Base-by-base conservation (phyloP, 1,140 invertebrate species). In the Hylyphantes graminicola region DNA sequence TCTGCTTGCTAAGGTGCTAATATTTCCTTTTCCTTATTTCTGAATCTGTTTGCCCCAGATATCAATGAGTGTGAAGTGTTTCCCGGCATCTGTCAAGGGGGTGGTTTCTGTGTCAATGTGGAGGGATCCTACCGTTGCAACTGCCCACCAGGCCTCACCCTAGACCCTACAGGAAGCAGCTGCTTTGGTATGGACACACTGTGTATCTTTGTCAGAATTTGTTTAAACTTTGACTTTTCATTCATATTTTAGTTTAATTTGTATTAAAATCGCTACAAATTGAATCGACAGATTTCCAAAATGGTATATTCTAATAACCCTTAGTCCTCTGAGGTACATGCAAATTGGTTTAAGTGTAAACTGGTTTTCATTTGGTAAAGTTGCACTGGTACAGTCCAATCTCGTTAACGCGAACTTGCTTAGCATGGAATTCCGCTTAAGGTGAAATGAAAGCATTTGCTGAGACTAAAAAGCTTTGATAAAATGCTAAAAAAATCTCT, bases 81-180 rank as follows among this genome's bases (percentile, higher is more conserved):
- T 87, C 88, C 73, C 59, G 89, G 88, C 88, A 54, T 85, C 92
- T 19, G 88, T 86, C 80, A 90, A 89, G 87, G 88, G 90, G 4
- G 88, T 88, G 94, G 94, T 12, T 89, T 59, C 10, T 93, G 93
- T 88, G 89, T 91, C 79, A 93, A 93, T 85, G 92, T 90, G 0
- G 87, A 88, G 13, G 93, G 93, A 8, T 94, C 94, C 0, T 96
- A 93, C 88, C 91, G 90, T 81, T 96, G 95, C 88, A 91, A 92
- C 57, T 96, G 95, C 88, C 90, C 93, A 12, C 88, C 91, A 2
- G 95, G 95, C 0, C 89, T 93, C 35, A 94, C 93, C 57, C 88
- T 94, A n/a, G 93, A 94, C 87, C 88, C 92, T 17, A 92, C 93
- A 11, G 92, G 93, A 91, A 94, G 93, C 17, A 92, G 92, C 11